Evolutionary conservation across 92 coral and sea anemone species (phyloP), one percentile per base, ranked within the genome.

Genomic region (Actinernus sp.): DNA sequence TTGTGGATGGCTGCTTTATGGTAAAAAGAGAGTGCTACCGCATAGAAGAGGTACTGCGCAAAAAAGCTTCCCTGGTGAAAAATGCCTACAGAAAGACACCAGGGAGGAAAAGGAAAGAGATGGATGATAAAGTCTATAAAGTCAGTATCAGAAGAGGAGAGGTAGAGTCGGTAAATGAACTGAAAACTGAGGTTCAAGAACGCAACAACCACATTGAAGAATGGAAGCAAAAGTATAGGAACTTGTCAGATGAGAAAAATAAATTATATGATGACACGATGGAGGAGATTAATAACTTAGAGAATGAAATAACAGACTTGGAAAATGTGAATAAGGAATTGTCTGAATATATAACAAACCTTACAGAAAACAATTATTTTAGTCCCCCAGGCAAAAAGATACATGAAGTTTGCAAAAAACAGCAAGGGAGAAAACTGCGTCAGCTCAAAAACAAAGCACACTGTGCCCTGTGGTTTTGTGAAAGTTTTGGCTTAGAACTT

Each of bases 401-500:
- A 12, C 34, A 68, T 24, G 58, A 78, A 46, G 76, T 85, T 52
- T 86, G 92, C 21, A 52, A 38, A 14, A 78, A 79, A 58, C 92
- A 86, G 39, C 58, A 69, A 38, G 79, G 83, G 4, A 72, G 87
- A 50, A 86, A 68, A 48, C 86, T 86, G 17, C 61, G 53, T 28
- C 65, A 50, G 16, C 63, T 86, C 8, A 79, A 86, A 57, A 68
- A 71, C 38, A 78, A 65, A 54, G 86, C 81, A 16, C 63, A 79
- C 29, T 85, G 86, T 65, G 91, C 86, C 47, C 55, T 79, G 14
- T 86, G 87, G 83, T 86, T 79, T 58, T 53, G 68, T 55, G 53
- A 79, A 77, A 65, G 63, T 76, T 79, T 86, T 86, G 92, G 92
- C 20, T 81, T 79, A 12, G 83, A 86, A 33, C 7, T 86, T 26